Base-by-base conservation (phyloP, 2,888 invertebrate genomes). In the Trissonchulus sp. region DNA sequence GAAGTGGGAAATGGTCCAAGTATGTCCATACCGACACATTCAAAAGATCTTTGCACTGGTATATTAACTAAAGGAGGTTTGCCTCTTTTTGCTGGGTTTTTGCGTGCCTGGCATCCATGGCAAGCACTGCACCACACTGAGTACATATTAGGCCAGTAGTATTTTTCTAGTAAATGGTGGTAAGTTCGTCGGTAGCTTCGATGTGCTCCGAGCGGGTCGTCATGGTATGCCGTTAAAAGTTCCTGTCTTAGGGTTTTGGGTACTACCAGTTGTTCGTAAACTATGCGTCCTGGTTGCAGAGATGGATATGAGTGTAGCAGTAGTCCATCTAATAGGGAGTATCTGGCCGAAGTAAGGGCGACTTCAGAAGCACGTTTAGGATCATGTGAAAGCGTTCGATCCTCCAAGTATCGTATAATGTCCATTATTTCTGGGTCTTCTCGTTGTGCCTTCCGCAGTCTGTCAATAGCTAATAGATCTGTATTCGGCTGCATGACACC, bases 1-100 rank as follows among this genome's bases (percentile, higher is more conserved):
- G 77, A 76, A 0, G 8, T n/a, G 2, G 78, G 77, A 1, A 80
- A 73, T 0, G 80, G 79, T 1, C 80, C 80, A 28, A 78, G 30
- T 2, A 79, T 33, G 62, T 80, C 80, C 34, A 77, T 77, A 1
- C 77, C 68, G 2, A 80, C 68, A 33, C 78, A 74, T 37, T 80
- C 77, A 77, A 80, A 79, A 8, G 80, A 78, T 15, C 68, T 38
- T 31, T 76, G 74, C 1, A 78, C 72, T 1, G 65, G 8, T 31
- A 71, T 74, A 31, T 60, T 35, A 18, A 48, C 8, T 34, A 77
- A 60, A 18, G 77, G 75, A 28, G 77, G 75, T 38, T 73, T 73
- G 1, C 60, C 23, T 3, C 60, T 18, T 23, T 28, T 28, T 3
- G 60, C 71, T 8, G 48, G 23, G 0, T 73, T 48, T 63, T 80